Base-by-base conservation (phyloP, 2,113 vertebrate species). In the Barbus barbus region DNA sequence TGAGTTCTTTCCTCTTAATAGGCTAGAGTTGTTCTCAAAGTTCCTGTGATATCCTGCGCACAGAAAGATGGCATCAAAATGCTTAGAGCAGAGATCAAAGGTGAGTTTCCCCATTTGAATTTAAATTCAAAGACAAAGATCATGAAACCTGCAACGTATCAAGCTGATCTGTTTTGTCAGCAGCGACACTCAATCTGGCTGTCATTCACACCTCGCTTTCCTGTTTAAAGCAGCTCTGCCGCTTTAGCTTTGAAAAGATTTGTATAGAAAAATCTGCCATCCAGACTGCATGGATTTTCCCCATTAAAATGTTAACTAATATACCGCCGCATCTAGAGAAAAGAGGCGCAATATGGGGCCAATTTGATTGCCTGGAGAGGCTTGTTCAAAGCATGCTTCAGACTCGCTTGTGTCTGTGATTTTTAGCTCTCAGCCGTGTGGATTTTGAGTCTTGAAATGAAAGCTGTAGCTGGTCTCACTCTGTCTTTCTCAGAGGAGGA, bases 11-110 rank as follows among this genome's bases (percentile, higher is more conserved):
- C 5, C 71, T 61, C 72, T 38, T 78, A 1, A 60, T 83, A 95
- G 94, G 94, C 93, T 31, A 91, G 83, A 80, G 90, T 95, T 75
- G 69, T 91, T 83, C 85, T n/a, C 20, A 94, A 94, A 87, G 92
- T 91, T 9, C 92, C 90, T 0, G 87, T 94, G 88, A 88, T 93
- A 83, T 87, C 83, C 26, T 44, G 79, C 2, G 44, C 80, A 8
- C 78, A 76, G 38, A 75, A 88, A 44, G 63, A 85, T 78, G 90
- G 83, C 60, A 14, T 46, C 11, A 41, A 81, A 67, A 60, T 93
- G 83, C 86, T 94, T 83, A 94, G 94, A 88, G 81, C 84, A 26
- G 86, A 93, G 84, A 89, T 95, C 46, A 86, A 90, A 93, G 94
- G 94, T 94, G 69, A 76, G 86, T 44, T 36, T 85, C 20, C 3